phyloP scores from a whole-genome alignment of 2,888 invertebrate species.

The Eristalinus sepulchralis region DNA sequence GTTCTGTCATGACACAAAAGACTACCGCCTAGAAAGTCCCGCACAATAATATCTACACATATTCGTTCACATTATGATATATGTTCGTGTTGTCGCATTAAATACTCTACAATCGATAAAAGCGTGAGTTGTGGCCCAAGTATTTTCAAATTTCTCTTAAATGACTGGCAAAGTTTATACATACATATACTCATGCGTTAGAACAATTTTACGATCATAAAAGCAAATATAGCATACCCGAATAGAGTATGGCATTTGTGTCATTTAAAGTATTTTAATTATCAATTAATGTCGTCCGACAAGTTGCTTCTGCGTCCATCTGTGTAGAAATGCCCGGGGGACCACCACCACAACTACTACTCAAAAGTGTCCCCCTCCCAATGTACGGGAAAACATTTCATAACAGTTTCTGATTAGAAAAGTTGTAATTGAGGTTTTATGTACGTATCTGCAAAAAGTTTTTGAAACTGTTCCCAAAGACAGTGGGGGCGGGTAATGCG shows the following conservation, averaged over 20 bases:
- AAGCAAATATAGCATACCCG: neutral
- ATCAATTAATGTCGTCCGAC: constrained; percentile 46
- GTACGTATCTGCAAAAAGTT: neutral
- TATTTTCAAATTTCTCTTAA: neutral
- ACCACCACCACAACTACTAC: neutral
- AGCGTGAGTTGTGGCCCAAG: neutral
- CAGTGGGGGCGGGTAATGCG: neutral
- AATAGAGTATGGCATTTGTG: constrained; percentile 29
- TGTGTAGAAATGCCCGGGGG: neutral
- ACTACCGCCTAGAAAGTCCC: too few relatives aligned
- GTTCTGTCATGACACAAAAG: too few relatives aligned
- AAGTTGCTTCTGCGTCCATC: constrained; percentile 13
- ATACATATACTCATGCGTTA: neutral
- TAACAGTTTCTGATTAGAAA: neutral
- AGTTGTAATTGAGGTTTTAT: neutral
- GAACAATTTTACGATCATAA: neutral
- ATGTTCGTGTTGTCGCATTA: neutral
- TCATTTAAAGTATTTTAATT: constrained; percentile 56
- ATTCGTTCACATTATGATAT: too few relatives aligned
- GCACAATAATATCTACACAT: too few relatives aligned
- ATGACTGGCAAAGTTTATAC: neutral
- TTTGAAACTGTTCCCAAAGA: neutral
- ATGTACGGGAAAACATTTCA: neutral
- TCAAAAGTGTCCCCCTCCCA: neutral
- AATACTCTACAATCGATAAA: neutral